phyloP scores from a whole-genome alignment of 1,140 invertebrate species.

The Nasonia vitripennis region DNA sequence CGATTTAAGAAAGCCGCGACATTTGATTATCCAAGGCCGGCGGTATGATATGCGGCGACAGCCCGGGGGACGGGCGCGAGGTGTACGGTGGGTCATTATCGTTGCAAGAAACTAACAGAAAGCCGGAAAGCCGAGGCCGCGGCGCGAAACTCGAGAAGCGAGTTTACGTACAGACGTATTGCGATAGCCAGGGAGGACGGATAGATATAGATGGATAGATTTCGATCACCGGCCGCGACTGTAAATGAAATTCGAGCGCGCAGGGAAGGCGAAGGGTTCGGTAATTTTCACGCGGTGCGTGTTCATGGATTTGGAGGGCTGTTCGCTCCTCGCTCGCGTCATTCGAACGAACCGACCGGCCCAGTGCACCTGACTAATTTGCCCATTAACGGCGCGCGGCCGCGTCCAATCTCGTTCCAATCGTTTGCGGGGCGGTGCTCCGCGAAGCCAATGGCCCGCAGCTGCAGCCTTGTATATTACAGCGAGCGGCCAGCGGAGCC shows the following conservation, averaged over 20 bases:
- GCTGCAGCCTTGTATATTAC: not conserved
- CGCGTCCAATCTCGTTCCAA: not conserved
- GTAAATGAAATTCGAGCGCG: not conserved
- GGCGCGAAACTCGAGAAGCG: not conserved
- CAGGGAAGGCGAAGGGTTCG: too few species aligned
- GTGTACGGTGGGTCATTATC: not conserved
- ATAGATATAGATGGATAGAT: too few species aligned
- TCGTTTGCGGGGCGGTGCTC: not conserved
- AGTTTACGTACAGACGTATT: not conserved
- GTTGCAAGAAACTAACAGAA: not conserved
- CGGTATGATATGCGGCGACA: too few species aligned
- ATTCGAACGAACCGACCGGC: not conserved
- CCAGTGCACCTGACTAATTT: not conserved
- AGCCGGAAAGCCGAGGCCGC: not conserved
- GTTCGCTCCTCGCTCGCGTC: not conserved
- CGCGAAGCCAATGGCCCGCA: not conserved
- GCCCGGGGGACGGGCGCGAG: too few species aligned
- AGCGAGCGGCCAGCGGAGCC: not conserved
- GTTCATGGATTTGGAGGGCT: too few species aligned
- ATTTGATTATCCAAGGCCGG: not conserved
- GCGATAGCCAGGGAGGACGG: too few species aligned
- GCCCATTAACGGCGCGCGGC: not conserved
- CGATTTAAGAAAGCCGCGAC: not conserved
- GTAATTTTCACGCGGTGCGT: too few species aligned
- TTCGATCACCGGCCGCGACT: not conserved